Evolutionary conservation across 1,140 invertebrate genomes (phyloP), one percentile per base, ranked within the genome.

Genomic region (Sitodiplosis mosellana): DNA sequence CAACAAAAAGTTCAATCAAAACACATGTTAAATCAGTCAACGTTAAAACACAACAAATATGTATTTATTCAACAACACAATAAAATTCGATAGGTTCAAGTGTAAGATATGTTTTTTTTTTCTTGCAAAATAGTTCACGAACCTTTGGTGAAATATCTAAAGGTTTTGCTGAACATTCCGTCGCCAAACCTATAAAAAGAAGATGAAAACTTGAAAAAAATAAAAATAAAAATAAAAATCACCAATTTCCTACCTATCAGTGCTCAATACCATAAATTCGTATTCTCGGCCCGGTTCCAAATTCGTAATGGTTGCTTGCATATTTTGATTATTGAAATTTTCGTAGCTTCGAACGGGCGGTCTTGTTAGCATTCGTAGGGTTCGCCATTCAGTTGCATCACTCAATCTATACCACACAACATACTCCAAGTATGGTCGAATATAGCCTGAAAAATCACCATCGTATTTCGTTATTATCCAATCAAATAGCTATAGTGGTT

Each of bases 221-320:
- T 27, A 5, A 27, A 27, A 27, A 27, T 27, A 5, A 27, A 27
- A 27, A 27, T 10, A 27, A 27, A 27, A 5, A 27, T 27, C 27
- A n/a, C n/a, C n/a, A n/a, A n/a, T n/a, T n/a, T n/a, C 27, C 10
- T 27, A 27, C 27, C 10, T 10, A 5, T 93, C 90, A 55, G 87
- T 80, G 51, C 87, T 84, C 19, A 92, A 69, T 27, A 94, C 83
- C 74, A 89, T 88, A 55, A 95, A 83, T 66, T 94, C 87, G 59
- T 94, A 93, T 56, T 82, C 76, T 20, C 76, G 72, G 21, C 81
- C 82, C 6, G 87, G 76, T 34, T 70, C 67, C 46, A 95, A 70
- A 50, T 81, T 79, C 50, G 77, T 75, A 42, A 94, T 72, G 1
- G 84, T 89, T 20, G 84, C 81, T 56, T 83, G 78, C 10, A 82